Evolutionary conservation across 2,113 vertebrate genomes (phyloP).

Genomic region (Lasiurus cinereus): DNA sequence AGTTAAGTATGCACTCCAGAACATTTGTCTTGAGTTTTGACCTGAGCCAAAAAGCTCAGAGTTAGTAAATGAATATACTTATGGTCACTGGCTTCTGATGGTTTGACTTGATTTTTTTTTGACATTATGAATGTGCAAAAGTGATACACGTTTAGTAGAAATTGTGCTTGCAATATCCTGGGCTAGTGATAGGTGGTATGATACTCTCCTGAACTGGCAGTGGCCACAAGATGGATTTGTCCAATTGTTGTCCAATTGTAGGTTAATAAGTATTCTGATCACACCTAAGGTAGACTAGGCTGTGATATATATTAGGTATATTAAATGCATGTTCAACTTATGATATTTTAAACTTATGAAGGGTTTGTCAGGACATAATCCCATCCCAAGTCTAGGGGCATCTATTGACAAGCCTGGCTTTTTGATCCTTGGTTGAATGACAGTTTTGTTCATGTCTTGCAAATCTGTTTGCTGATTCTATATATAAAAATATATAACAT

Average conservation of each 20-base stretch:
- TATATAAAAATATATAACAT: too few species aligned
- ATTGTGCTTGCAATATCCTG: background rate
- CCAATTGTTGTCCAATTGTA: too few species aligned
- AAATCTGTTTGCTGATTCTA: background rate
- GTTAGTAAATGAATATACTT: background rate
- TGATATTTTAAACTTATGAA: background rate
- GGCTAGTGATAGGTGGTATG: background rate
- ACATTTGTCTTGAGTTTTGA: background rate
- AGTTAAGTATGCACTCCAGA: background rate
- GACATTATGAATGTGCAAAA: background rate
- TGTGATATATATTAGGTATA: background rate
- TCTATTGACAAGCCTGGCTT: background rate
- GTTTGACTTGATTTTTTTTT: background rate
- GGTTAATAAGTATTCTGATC: background rate
- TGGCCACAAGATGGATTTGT: background rate
- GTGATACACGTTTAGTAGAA: background rate
- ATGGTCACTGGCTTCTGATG: background rate
- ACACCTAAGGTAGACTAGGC: background rate
- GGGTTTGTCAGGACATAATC: background rate
- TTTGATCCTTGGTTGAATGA: background rate
- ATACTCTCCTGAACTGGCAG: background rate
- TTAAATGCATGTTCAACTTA: background rate
- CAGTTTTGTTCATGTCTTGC: background rate
- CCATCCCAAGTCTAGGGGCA: background rate
- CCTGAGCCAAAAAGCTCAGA: background rate